Evolutionary conservation across 2,888 invertebrate species (phyloP).

Genomic region (Tanytarsus gracilentus): DNA sequence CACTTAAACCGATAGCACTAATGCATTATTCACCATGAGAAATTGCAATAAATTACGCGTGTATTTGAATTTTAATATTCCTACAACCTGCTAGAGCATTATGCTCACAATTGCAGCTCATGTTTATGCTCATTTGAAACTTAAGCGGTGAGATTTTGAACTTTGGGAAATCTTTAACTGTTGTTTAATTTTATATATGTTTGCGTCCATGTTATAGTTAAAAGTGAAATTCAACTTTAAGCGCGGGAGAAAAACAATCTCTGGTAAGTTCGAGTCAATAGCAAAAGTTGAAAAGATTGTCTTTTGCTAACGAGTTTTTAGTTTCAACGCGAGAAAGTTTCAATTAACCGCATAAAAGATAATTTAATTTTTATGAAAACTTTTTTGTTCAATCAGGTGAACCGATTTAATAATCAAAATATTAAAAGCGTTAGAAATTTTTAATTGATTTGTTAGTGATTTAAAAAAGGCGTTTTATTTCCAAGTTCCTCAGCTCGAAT

Average conservation of each 20-base stretch:
- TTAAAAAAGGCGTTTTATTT: too few relatives aligned
- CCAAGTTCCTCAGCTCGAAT: too few relatives aligned
- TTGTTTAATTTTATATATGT: too few relatives aligned
- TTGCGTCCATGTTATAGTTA: too few relatives aligned
- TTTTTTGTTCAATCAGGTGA: not conserved
- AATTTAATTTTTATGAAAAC: not conserved
- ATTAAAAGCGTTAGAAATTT: too few relatives aligned
- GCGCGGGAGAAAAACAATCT: too few relatives aligned
- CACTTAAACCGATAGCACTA: not conserved
- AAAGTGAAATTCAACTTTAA: not conserved
- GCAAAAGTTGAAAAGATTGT: not conserved
- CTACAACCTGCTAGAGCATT: not conserved
- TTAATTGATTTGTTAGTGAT: too few relatives aligned
- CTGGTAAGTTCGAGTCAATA: too few relatives aligned
- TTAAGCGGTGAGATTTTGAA: too few relatives aligned
- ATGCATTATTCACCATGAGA: not conserved
- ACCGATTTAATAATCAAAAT: too few relatives aligned
- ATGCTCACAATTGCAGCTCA: not conserved
- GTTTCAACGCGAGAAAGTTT: constrained; percentile 10
- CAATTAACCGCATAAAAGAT: constrained; percentile 5
- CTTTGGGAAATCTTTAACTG: too few relatives aligned
- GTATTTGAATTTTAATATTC: not conserved
- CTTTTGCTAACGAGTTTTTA: constrained; percentile 10
- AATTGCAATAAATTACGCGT: constrained; percentile 8
- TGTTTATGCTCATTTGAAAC: too few relatives aligned